These are phyloP conservation scores for Cecropterus lyciades DNA, from an alignment of 1,140 invertebrate genomes.

Conservation along the genomic window DNA sequence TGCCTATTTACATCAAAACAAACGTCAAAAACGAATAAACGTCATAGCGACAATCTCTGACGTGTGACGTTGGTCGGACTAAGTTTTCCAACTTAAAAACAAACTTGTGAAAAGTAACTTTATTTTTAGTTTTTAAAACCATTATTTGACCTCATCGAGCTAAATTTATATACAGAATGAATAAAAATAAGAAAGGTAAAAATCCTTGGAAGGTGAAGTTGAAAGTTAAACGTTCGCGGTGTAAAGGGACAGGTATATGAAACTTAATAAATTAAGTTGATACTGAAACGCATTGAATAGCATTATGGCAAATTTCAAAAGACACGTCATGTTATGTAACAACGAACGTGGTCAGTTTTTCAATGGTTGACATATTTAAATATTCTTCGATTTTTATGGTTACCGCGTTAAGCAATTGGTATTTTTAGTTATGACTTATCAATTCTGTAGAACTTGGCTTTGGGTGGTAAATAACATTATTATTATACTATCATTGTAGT, in stretches of 20 bases:
- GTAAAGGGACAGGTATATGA: neutral
- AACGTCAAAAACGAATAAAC: neutral
- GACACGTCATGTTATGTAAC: no score
- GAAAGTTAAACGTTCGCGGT: conserved; percentile 12
- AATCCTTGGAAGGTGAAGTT: conserved; percentile 23
- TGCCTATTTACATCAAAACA: neutral
- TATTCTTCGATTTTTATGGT: no score
- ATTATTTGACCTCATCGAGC: neutral
- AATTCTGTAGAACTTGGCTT: no score
- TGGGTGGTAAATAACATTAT: no score
- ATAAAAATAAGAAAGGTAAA: conserved; percentile 8
- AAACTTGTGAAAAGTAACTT: neutral
- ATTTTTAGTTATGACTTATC: no score
- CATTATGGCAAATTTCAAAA: no score
- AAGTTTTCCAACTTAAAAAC: neutral
- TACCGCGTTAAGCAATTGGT: no score
- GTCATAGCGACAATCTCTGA: neutral
- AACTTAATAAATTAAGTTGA: neutral
- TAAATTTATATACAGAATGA: neutral
- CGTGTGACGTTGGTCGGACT: neutral
- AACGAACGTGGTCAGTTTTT: no score
- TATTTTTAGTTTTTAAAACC: neutral
- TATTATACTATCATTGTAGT: no score
- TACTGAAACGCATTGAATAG: neutral
- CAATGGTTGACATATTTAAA: no score